Evolutionary conservation across 2,888 invertebrate genomes (phyloP).

Genomic region (Pyrrhia umbra): DNA sequence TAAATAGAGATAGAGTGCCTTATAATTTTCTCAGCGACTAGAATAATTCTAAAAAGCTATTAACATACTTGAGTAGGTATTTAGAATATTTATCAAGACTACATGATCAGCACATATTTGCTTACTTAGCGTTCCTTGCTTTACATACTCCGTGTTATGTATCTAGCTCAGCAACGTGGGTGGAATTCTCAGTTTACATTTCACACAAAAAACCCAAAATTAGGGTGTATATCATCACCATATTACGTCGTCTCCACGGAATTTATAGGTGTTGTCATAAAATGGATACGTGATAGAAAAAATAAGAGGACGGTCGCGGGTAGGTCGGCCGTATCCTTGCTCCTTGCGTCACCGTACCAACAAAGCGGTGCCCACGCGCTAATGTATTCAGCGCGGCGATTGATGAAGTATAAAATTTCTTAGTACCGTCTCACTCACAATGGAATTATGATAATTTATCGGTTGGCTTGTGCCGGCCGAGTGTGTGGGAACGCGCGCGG

Average conservation of each 20-base stretch:
- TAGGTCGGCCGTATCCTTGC: slow-evolving; percentile 66
- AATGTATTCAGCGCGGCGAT: slow-evolving; percentile 89
- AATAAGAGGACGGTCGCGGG: slow-evolving; percentile 71
- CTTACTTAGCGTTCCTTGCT: slow-evolving; percentile 55
- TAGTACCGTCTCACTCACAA: slow-evolving; percentile 90
- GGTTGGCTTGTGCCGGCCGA: slow-evolving; percentile 90
- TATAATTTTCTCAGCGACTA: too few relatives aligned
- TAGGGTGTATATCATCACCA: slow-evolving; percentile 62
- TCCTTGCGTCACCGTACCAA: slow-evolving; percentile 77
- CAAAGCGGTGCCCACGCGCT: slow-evolving; percentile 88
- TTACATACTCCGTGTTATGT: slow-evolving; percentile 54
- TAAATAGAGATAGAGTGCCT: too few relatives aligned
- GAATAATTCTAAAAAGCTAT: too few relatives aligned
- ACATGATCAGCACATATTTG: slow-evolving; percentile 59
- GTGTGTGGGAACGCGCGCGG: slow-evolving; percentile 90
- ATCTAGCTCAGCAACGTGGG: slow-evolving; percentile 64
- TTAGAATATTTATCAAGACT: slow-evolving; percentile 50
- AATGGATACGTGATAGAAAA: slow-evolving; percentile 78
- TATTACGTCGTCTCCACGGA: slow-evolving; percentile 68
- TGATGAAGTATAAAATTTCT: slow-evolving; percentile 91
- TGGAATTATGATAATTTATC: slow-evolving; percentile 91
- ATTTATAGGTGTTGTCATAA: slow-evolving; percentile 77
- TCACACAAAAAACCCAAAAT: slow-evolving; percentile 66
- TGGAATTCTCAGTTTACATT: slow-evolving; percentile 66
- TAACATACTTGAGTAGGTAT: slow-evolving; percentile 20